Base-by-base conservation (phyloP, 2,113 vertebrate genomes). In the Catagonus wagneri region DNA sequence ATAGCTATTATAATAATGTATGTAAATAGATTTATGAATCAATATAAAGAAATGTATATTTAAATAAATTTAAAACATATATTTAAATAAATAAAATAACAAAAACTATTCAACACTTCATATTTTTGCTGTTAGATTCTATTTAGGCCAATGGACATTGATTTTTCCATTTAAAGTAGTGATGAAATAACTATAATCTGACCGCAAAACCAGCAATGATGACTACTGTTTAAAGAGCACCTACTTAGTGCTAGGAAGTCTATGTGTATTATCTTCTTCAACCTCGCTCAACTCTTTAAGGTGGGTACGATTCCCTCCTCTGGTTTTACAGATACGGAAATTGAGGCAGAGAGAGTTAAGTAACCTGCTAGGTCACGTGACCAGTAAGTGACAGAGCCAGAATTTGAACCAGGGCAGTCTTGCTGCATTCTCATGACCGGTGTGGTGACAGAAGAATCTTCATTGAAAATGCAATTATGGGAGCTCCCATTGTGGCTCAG, bases 71-170 rank as follows among this genome's bases (percentile, higher is more conserved):
- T 0, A 10, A 52, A 75, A 66, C 25, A 66, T 68, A 71, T 44
- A 54, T 78, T 39, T 74, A 69, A 74, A 36, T 86, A 87, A 91
- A 71, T 88, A 22, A 87, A 66, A 79, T 75, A 84, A 56, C 50
- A 80, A 68, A 94, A 83, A 69, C 34, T 14, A 13, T 39, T 19
- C n/a, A 79, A 7, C 20, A 32, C 52, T 74, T 79, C 72, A 16
- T 78, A 50, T 88, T 65, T 92, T 83, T 83, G 75, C 23, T 79
- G 17, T 79, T 88, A 25, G 17, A 54, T 79, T 78, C 44, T 76
- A 8, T 22, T 80, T 74, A 29, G 54, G 58, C 29, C 56, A 34
- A n/a, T 50, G 90, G 50, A 60, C 75, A 32, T 20, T 20, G 32
- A 83, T 85, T 83, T 87, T 83, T 86, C 68, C 44, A 61, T 52